Evolutionary conservation across 2,888 invertebrate species (phyloP), one percentile per base, ranked within the genome.

Genomic region (Eupithecia abbreviata): DNA sequence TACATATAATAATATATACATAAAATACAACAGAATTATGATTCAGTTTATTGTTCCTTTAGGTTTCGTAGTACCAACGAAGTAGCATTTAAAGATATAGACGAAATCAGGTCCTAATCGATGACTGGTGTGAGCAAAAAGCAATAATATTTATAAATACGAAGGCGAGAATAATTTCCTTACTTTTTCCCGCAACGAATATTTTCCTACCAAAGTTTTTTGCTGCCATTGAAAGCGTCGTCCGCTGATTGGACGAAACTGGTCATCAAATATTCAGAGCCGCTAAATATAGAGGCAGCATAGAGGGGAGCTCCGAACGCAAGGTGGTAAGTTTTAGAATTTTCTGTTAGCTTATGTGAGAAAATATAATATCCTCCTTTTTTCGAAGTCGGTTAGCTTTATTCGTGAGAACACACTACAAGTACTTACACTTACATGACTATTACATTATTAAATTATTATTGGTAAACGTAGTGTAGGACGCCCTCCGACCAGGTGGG

Each of bases 181-280:
- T 30, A 10, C 30, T 62, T 62, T 62, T 58, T 30, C 9, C 18
- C 9, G 62, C 10, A 30, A 1, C 30, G 30, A 51, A 30, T 15
- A 51, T 49, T 30, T 49, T 70, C 2, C n/a, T 70, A 15, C 13
- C 13, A 70, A 71, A 41, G 15, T 55, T 41, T 51, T 51, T 51
- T 13, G 30, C 49, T 71, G 42, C 41, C 42, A 7, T 51, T 70
- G 41, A 13, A 49, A 41, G n/a, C 71, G 71, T 15, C 18, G n/a
- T 58, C n/a, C 42, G 42, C 71, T 71, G 71, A 71, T 71, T 71
- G 71, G 71, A 71, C 71, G 55, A 51, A 71, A 58, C 51, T 71
- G n/a, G 42, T 18, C 55, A 71, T 71, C 71, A 71, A 71, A 71
- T 71, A 71, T 71, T 71, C 71, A 71, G 51, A 71, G 71, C n/a